Conservation (phyloP, 2,113 vertebrate genomes). For the Panthera tigris region DNA sequence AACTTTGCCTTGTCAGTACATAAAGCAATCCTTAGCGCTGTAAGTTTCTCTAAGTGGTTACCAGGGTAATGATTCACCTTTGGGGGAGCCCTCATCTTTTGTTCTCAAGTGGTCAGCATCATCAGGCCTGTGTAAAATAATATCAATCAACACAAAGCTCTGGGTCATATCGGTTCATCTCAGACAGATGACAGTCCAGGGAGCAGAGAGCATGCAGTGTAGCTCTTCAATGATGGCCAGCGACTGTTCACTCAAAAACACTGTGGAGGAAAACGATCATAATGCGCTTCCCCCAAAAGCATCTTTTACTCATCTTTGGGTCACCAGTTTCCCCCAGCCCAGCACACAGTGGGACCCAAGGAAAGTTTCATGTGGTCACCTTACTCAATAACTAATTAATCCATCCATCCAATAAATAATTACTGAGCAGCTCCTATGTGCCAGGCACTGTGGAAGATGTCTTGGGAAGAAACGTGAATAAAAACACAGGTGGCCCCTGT, state of each 20-base stretch:
- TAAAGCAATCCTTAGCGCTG: not conserved
- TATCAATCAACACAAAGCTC: not conserved
- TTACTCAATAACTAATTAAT: not conserved
- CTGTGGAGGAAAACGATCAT: not conserved
- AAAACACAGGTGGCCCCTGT: not conserved
- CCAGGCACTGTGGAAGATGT: not conserved
- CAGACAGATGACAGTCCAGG: not conserved
- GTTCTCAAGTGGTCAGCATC: conserved; percentile 53
- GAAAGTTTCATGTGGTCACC: not conserved
- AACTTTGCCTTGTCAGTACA: conserved; percentile 43
- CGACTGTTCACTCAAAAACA: not conserved
- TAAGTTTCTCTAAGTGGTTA: conserved; percentile 52
- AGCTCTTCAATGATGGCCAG: not conserved
- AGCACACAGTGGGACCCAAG: not conserved
- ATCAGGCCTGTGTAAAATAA: conserved; percentile 48
- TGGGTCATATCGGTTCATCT: not conserved
- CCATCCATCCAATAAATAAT: not conserved
- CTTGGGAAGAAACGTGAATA: not conserved
- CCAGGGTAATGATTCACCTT: conserved; percentile 32
- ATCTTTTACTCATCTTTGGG: not conserved
- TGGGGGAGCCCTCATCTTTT: conserved; percentile 6
- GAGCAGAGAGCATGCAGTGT: not conserved
- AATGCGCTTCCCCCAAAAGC: not conserved
- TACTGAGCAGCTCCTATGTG: not conserved
- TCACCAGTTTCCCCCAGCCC: not conserved